Evolutionary conservation across 1,140 invertebrate genomes (phyloP).

Genomic region (Meteorus sp.): DNA sequence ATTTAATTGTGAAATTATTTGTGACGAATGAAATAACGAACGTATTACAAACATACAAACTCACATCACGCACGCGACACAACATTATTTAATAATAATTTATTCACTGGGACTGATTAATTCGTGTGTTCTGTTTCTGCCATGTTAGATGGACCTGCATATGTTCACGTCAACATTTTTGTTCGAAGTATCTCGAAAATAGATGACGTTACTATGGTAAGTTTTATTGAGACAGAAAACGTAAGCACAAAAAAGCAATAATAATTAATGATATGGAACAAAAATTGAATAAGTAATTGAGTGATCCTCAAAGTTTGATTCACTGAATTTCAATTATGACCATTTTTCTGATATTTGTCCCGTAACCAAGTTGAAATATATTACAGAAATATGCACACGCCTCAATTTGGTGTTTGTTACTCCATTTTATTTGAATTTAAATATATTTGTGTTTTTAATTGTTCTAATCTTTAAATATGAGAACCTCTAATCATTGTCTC

Average conservation of each 20-base stretch:
- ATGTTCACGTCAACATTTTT: constrained; percentile 95
- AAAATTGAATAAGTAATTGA: background rate
- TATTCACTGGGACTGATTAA: constrained; percentile 46
- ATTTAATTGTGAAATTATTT: background rate
- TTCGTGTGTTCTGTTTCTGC: constrained; percentile 56
- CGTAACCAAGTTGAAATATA: too few species aligned
- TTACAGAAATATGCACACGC: too few species aligned
- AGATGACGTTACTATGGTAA: constrained; percentile 98
- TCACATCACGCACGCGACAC: constrained; percentile 18
- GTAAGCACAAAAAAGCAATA: background rate
- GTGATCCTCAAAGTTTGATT: background rate
- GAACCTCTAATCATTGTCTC: too few species aligned
- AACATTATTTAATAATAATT: constrained; percentile 4
- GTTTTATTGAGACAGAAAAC: constrained; percentile 55
- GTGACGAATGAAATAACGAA: background rate
- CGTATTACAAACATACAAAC: constrained; percentile 3
- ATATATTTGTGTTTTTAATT: too few species aligned
- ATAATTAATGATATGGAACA: background rate
- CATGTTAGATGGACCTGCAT: constrained; percentile 82
- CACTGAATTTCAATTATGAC: too few species aligned
- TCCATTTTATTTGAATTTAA: too few species aligned
- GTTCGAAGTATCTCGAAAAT: constrained; percentile 98
- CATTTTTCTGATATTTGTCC: too few species aligned
- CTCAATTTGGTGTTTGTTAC: too few species aligned
- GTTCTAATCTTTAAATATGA: too few species aligned